Evolutionary conservation across 1,140 invertebrate genomes (phyloP).

Genomic region (Triops cancriformis): DNA sequence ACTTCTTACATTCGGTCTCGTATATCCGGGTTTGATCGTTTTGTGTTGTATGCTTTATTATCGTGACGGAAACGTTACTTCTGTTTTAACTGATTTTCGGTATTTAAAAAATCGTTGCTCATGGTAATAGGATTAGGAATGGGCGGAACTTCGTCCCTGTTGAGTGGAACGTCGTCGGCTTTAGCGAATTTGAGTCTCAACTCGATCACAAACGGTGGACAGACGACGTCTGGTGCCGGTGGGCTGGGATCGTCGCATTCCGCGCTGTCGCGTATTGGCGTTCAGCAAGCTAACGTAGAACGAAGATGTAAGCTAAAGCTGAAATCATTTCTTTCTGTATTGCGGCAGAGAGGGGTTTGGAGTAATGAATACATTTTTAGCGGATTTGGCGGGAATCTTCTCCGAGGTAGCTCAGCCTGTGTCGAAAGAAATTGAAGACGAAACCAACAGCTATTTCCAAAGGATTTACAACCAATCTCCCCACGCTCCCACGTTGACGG

Average conservation of each 20-base stretch:
- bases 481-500: conserved; percentile 65
- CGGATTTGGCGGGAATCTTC: conserved; percentile 42
- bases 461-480: conserved; percentile 95
- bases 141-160: not conserved
- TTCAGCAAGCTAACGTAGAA: not conserved
- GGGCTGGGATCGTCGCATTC: not conserved
- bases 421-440: conserved; percentile 93
- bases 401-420: conserved; percentile 65
- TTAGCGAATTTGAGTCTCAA: not conserved
- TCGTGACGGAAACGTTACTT: too few relatives aligned
- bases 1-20: too few relatives aligned
- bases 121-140: not conserved
- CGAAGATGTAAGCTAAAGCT: not conserved
- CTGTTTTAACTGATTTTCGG: too few relatives aligned
- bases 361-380: conserved; percentile 25
- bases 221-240: not conserved
- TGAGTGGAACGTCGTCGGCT: not conserved
- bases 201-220: not conserved
- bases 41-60: too few relatives aligned
- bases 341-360: not conserved
- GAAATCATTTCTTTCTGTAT: not conserved
- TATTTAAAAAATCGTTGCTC: too few relatives aligned
- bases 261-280: not conserved
- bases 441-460: conserved; percentile 96
- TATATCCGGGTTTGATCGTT: too few relatives aligned